phyloP scores from a whole-genome alignment of 2,113 vertebrate species.

The Bothrops jararaca region DNA sequence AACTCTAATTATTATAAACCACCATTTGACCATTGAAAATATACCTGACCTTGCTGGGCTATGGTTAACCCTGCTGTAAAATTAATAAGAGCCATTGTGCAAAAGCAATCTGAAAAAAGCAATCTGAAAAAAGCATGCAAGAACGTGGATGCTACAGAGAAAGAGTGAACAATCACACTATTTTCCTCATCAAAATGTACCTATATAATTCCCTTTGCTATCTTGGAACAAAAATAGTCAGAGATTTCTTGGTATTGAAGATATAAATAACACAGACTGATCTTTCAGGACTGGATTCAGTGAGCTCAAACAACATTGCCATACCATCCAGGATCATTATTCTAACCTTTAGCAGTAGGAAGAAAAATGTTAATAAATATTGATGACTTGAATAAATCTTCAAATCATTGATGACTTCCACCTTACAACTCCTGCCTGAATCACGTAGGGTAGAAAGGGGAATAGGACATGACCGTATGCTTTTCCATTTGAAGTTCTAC shows the following conservation, averaged over 20 bases:
- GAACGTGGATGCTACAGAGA: not conserved
- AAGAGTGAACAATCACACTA: not conserved
- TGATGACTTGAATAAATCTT: not conserved
- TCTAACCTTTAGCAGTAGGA: not conserved
- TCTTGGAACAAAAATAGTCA: not conserved
- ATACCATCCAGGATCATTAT: not conserved
- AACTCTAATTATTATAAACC: slow-evolving; percentile 36
- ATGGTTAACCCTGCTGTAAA: slow-evolving; percentile 38
- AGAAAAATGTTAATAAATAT: not conserved
- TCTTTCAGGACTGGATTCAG: not conserved
- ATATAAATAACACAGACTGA: not conserved
- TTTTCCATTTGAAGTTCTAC: not conserved
- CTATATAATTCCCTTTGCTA: not conserved
- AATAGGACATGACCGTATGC: not conserved
- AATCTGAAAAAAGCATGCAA: slow-evolving; percentile 5
- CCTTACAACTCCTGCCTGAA: not conserved
- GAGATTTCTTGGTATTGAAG: not conserved
- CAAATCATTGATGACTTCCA: not conserved
- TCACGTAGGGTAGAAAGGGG: not conserved
- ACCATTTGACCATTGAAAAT: slow-evolving; percentile 19
- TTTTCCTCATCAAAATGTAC: not conserved
- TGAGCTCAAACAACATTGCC: not conserved
- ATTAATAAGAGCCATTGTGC: slow-evolving; percentile 36
- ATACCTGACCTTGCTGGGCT: slow-evolving; percentile 29
- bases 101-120: slow-evolving; percentile 29